Evolutionary conservation across 2,888 invertebrate genomes (phyloP).

Genomic region (Alcis repandata): DNA sequence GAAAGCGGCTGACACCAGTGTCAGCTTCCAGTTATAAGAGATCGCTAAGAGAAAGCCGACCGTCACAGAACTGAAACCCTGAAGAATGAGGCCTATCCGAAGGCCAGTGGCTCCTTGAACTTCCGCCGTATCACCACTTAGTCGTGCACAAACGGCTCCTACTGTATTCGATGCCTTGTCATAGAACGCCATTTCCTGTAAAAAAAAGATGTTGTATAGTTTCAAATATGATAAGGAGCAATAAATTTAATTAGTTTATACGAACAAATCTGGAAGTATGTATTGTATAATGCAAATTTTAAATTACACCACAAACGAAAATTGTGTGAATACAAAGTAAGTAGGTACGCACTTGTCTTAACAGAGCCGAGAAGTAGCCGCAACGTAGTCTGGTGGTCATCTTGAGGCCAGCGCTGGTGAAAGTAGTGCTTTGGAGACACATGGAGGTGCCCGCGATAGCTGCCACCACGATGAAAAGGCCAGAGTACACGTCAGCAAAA

Average conservation of each 20-base stretch:
- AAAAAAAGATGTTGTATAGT: conserved; percentile 14
- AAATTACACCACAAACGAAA: no score
- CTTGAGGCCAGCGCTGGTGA: conserved; percentile 91
- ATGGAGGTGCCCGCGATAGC: conserved; percentile 89
- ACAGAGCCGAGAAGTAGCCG: conserved; percentile 82
- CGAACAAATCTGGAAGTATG: no score
- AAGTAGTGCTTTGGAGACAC: conserved; percentile 90
- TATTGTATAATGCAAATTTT: no score
- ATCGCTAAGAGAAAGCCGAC: conserved; percentile 87
- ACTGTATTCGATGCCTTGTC: conserved; percentile 87
- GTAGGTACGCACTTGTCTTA: conserved; percentile 81
- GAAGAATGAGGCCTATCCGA: conserved; percentile 87
- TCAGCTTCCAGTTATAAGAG: conserved; percentile 88
- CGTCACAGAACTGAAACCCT: conserved; percentile 87
- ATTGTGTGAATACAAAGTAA: no score
- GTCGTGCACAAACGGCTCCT: conserved; percentile 88
- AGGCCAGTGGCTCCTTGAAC: conserved; percentile 89
- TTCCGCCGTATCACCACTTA: conserved; percentile 88
- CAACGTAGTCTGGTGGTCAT: conserved; percentile 89
- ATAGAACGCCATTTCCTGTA: conserved; percentile 88
- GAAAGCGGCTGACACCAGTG: conserved; percentile 86
- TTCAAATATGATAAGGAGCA: no score
- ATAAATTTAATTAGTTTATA: no score
- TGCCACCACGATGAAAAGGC: conserved; percentile 89
- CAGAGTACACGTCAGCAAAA: conserved; percentile 88